Conservation (phyloP, 2,113 vertebrate species). For the Psophia crepitans region DNA sequence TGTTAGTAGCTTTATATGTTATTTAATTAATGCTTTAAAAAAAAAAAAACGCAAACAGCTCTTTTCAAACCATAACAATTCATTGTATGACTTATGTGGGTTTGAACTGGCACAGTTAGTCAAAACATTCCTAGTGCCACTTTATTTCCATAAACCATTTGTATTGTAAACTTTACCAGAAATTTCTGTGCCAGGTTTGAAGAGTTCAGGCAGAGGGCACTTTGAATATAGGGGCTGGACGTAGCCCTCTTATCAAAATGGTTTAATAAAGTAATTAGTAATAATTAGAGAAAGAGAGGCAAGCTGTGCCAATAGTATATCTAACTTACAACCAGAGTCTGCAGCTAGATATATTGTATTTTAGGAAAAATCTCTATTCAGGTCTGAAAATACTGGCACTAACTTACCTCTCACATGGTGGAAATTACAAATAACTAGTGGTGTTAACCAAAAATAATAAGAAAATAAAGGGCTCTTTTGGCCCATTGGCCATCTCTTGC, state of each 20-base stretch:
- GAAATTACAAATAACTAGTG: background rate
- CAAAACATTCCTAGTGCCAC: conserved; percentile 60
- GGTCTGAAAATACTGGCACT: background rate
- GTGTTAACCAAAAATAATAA: background rate
- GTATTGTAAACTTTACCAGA: conserved; percentile 46
- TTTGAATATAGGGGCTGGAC: background rate
- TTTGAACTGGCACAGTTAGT: conserved; percentile 46
- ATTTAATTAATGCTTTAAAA: conserved; percentile 46
- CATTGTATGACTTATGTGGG: conserved; percentile 42
- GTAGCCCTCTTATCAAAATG: background rate
- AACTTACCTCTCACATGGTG: background rate
- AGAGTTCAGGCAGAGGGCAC: conserved; percentile 11
- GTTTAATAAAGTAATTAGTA: background rate
- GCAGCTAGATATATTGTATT: background rate
- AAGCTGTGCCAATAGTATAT: background rate
- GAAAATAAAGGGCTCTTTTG: background rate
- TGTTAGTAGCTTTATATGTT: conserved; percentile 65
- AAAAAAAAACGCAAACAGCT: conserved; percentile 48
- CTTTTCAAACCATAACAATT: conserved; percentile 51
- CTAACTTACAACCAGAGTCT: background rate
- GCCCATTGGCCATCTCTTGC: background rate
- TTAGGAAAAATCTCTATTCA: background rate
- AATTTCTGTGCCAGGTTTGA: conserved; percentile 51
- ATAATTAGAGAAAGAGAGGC: background rate
- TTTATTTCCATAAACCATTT: conserved; percentile 55